Evolutionary conservation across 2,888 invertebrate species (phyloP), one percentile per base, ranked within the genome.

Genomic region (Athetis lepigone): DNA sequence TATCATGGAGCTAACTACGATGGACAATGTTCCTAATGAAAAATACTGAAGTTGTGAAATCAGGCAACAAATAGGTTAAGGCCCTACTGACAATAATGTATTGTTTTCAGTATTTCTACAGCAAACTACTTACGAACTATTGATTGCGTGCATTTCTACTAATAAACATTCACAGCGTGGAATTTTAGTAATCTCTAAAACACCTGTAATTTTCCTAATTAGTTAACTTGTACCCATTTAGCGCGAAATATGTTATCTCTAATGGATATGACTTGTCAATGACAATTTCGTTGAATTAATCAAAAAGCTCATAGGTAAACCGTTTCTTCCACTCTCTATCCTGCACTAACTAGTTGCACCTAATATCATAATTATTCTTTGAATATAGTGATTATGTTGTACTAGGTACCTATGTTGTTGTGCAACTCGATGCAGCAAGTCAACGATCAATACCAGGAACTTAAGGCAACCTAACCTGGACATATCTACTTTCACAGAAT

Each of bases 361-460:
- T 36, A n/a, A 9, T 7, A 21, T 9, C 27, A n/a, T 2, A 36
- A 43, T 36, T 29, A 27, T 23, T 25, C 0, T 16, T 25, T 27
- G 33, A 11, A 25, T 23, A 19, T 7, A 16, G 49, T 63, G 25
- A 40, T 40, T 33, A 57, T 52, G 60, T 33, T 52, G 60, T 33
- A 39, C 11, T 11, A 29, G 6, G 29, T 29, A 29, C 29, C 29
- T 75, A 58, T 70, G 72, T 70, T 74, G 81, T 80, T 84, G 80
- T 84, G 85, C 77, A 85, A 86, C 66, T 46, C 67, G 79, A 84
- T 60, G 75, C 77, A 79, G 60, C 72, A 70, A 74, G 61, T 76
- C 66, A 74, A 77, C 75, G 73, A 76, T 72, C 81, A 75, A 79
- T 89, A 86, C 85, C 67, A 73, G 82, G 90, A 90, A 89, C 71